A percentile compares a stretch with the other conserved stretches of the same genome.
Evolutionary conservation across 2,888 invertebrate species (phyloP).

Genomic region (Timandra comae): DNA sequence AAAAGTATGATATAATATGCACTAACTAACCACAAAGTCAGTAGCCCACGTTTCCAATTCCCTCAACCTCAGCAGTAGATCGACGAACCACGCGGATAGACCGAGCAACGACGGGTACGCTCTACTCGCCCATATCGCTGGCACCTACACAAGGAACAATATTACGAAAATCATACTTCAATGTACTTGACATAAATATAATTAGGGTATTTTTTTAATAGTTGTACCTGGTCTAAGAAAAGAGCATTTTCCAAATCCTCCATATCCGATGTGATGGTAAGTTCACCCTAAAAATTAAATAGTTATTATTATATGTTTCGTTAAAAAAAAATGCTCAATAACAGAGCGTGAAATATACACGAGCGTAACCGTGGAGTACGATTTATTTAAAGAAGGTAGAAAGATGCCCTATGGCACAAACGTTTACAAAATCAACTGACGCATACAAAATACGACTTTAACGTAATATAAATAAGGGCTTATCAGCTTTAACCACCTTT

Average conservation of each 20-base stretch:
- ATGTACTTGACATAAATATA: not conserved
- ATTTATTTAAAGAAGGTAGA: too few species aligned
- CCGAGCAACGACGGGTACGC: slow-evolving; percentile 95
- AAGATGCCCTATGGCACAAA: too few species aligned
- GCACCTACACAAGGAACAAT: slow-evolving; percentile 74
- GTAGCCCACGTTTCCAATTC: slow-evolving; percentile 96
- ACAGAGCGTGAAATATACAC: too few species aligned
- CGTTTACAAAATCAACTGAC: too few species aligned
- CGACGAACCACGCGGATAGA: slow-evolving; percentile 94
- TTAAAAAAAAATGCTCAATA: too few species aligned
- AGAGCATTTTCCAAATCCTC: slow-evolving; percentile 94
- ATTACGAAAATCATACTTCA: not conserved
- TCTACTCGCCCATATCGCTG: slow-evolving; percentile 88
- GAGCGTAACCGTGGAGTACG: too few species aligned
- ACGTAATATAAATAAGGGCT: too few species aligned
- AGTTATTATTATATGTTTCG: not conserved
- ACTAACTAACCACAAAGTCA: slow-evolving; percentile 91
- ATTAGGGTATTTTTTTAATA: not conserved
- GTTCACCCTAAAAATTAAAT: slow-evolving; percentile 84
- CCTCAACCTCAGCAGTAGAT: slow-evolving; percentile 88
- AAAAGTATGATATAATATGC: too few species aligned
- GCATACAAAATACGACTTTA: too few species aligned
- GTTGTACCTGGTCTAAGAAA: slow-evolving; percentile 91
- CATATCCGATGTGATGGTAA: slow-evolving; percentile 98
- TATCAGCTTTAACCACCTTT: too few species aligned